These are phyloP conservation scores for Desmodus rotundus DNA, from an alignment of 2,113 vertebrate species.

Conservation along the genomic window DNA sequence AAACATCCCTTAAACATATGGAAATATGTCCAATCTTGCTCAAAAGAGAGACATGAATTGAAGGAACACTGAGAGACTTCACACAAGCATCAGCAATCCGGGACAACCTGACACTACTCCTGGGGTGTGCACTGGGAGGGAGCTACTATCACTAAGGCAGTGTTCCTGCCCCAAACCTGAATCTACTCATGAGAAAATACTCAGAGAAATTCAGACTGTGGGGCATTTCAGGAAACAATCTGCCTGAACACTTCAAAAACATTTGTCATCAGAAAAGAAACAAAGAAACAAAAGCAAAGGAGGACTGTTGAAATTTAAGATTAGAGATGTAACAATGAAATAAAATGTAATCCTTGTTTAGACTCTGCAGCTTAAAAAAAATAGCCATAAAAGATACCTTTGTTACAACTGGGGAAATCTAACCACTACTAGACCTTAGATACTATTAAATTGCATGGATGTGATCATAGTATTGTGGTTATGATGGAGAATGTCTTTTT, in stretches of 20 bases:
- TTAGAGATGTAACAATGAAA: neutral
- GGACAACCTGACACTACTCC: neutral
- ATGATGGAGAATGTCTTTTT: neutral
- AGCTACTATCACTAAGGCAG: neutral
- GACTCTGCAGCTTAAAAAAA: neutral
- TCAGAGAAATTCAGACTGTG: neutral
- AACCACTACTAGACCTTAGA: neutral
- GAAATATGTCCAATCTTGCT: neutral
- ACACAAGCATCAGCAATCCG: neutral
- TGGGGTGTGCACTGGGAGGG: neutral
- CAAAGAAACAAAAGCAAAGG: neutral
- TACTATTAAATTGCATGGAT: neutral
- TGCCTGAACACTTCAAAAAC: neutral
- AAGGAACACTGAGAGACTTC: neutral
- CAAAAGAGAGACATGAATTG: neutral
- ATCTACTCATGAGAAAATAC: neutral
- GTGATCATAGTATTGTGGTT: neutral
- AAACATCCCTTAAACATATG: neutral
- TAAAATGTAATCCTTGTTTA: neutral
- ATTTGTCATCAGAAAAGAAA: neutral
- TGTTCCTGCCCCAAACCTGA: neutral
- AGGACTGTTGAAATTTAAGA: neutral
- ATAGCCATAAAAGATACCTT: neutral
- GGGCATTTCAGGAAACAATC: neutral
- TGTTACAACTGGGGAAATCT: neutral